These are phyloP conservation scores for Sepioteuthis lessoniana DNA, from an alignment of 2,888 invertebrate species.

Conservation along the genomic window DNA sequence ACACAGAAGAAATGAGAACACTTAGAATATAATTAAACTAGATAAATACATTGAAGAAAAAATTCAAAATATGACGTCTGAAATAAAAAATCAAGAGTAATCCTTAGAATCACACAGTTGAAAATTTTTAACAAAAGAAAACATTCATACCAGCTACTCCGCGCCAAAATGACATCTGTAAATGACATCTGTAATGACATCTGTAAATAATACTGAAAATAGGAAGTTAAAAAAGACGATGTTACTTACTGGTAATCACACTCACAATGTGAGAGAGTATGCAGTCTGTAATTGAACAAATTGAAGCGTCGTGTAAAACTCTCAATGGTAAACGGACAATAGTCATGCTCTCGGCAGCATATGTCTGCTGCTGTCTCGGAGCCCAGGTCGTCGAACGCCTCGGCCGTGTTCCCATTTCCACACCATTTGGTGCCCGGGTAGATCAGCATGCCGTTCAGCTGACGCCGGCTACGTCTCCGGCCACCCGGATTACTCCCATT, in stretches of 20 bases:
- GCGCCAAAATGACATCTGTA: neutral
- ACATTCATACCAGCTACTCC: too few species aligned
- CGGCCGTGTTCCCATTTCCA: constrained; percentile 60
- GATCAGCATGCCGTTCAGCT: constrained; percentile 56
- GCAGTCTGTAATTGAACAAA: constrained; percentile 58
- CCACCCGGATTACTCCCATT: neutral
- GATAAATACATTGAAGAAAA: too few species aligned
- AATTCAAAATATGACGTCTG: too few species aligned
- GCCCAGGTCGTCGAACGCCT: constrained; percentile 59
- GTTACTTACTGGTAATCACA: constrained; percentile 61
- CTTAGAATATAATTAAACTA: too few species aligned
- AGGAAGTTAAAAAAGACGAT: neutral
- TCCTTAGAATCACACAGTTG: too few species aligned
- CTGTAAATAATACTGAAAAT: constrained; percentile 35
- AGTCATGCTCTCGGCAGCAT: constrained; percentile 63
- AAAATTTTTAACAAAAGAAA: too few species aligned
- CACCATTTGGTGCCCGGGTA: constrained; percentile 65
- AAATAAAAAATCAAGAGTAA: too few species aligned
- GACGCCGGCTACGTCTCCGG: constrained; percentile 44
- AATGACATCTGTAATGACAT: neutral
- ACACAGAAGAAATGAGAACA: too few species aligned
- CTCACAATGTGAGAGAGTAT: constrained; percentile 59
- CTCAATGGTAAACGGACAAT: constrained; percentile 58
- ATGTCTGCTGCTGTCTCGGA: constrained; percentile 57
- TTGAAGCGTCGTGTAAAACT: constrained; percentile 57